Percentiles rank a stretch among this genome's conserved stretches.
Evolutionary conservation across 1,140 invertebrate genomes (phyloP).

Genomic region (Euura saliciscinereae): DNA sequence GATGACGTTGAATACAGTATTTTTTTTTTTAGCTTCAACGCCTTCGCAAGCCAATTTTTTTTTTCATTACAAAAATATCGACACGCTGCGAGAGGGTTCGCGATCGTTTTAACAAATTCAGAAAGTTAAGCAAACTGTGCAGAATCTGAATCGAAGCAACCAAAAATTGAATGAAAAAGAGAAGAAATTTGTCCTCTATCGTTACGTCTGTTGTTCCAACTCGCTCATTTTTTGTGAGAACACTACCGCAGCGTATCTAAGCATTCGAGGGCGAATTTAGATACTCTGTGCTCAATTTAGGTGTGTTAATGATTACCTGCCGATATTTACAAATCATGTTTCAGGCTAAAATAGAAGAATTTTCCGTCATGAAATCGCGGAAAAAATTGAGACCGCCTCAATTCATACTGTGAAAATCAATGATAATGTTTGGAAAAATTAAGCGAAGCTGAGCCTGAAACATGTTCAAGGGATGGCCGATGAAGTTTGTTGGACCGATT

Average conservation of each 20-base stretch:
- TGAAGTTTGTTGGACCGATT: slow-evolving; percentile 22
- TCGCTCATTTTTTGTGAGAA: background rate
- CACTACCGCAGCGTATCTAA: background rate
- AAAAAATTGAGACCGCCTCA: background rate
- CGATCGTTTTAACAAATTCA: no score
- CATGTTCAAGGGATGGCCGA: slow-evolving; percentile 27
- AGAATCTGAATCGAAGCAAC: no score
- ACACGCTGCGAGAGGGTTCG: background rate
- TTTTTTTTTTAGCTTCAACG: slow-evolving; percentile 37
- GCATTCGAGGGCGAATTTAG: background rate
- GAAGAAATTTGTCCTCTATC: background rate
- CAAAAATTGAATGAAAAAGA: no score
- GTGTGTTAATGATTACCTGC: background rate
- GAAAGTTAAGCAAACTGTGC: no score
- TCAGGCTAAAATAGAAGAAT: background rate
- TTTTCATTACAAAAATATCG: background rate
- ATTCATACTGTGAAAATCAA: background rate
- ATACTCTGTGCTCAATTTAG: background rate
- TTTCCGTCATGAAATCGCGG: background rate
- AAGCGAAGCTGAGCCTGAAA: slow-evolving; percentile 41
- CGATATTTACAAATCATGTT: background rate
- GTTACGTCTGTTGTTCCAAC: background rate
- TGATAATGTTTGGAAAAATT: slow-evolving; percentile 6
- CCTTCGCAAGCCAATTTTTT: background rate
- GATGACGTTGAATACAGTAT: slow-evolving; percentile 44